These are phyloP conservation scores for Malurus melanocephalus DNA, from an alignment of 2,113 vertebrate genomes.

Conservation along the genomic window DNA sequence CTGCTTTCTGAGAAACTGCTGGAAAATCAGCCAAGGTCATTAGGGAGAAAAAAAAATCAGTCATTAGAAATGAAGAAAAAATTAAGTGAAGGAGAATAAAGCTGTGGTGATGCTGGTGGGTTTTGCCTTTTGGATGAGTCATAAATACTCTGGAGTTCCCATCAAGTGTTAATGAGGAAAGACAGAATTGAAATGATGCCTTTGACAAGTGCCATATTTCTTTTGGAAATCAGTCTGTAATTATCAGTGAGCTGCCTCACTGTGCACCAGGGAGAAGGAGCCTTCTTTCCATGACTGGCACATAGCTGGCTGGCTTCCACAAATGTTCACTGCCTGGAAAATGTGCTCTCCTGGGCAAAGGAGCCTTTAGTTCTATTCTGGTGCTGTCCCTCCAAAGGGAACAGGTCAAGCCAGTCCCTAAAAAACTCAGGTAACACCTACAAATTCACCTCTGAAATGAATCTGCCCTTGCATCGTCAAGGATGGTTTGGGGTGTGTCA, in stretches of 20 bases:
- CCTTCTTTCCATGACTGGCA: neutral
- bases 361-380: neutral
- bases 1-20: neutral
- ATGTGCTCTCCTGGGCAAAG: neutral
- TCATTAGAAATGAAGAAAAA: neutral
- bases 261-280: neutral
- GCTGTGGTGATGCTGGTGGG: neutral
- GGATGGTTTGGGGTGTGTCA: neutral
- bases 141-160: neutral
- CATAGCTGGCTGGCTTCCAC: neutral
- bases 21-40: neutral
- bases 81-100: neutral
- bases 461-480: neutral
- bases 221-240: constrained; percentile 27
- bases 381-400: neutral
- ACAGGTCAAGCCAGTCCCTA: neutral
- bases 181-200: constrained; percentile 18
- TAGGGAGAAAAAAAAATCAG: no score
- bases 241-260: constrained; percentile 13
- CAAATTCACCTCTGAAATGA: neutral
- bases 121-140: neutral
- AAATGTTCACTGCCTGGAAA: neutral
- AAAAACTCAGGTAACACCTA: neutral
- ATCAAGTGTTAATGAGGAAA: neutral
- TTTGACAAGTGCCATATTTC: constrained; percentile 41